Evolutionary conservation across 2,888 invertebrate species (phyloP), one percentile per base, ranked within the genome.

Genomic region (Leistus spinibarbis): DNA sequence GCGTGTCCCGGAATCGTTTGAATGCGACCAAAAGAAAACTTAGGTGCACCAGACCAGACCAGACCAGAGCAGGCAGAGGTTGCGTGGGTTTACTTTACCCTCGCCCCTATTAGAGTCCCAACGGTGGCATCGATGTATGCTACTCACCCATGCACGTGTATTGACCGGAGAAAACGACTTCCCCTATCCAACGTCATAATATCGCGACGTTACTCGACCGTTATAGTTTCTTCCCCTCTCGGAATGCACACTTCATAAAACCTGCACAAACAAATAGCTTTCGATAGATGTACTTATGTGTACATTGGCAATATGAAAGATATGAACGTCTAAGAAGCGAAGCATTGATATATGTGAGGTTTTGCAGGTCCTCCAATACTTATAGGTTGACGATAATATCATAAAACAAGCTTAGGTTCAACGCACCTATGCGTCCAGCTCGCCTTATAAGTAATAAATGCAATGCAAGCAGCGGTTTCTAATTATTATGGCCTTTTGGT

Each of bases 1-100:
- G 65, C 27, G 27, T 65, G 27, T 23, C 13, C 65, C 4, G 10
- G 40, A n/a, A 20, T 65, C n/a, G 40, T 65, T 65, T 65, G 65
- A 65, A 65, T 65, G 40, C 17, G 16, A 27, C 27, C 40, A 16
- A 24, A 65, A 40, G 5, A 65, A 65, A 65, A n/a, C 40, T 40
- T 3, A 40, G 40, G 40, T 40, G 40, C 40, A 40, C 40, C 40
- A 40, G 40, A 40, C 4, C 40, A 3, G 13, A 13, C 40, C 40
- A 13, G 40, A 40, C 13, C 2, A 2, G 1, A 40, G 40, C 7
- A 10, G 40, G 40, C n/a, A 40, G 13, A 40, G 40, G 40, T 40
- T n/a, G n/a, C n/a, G 40, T 40, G 13, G 40, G 40, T 40, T 40
- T 40, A 40, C 7, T 40, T 40, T 40, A 7, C 40, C 40, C 40